Base-by-base conservation (phyloP, 2,888 invertebrate genomes). In the Dynastes hyllus region DNA sequence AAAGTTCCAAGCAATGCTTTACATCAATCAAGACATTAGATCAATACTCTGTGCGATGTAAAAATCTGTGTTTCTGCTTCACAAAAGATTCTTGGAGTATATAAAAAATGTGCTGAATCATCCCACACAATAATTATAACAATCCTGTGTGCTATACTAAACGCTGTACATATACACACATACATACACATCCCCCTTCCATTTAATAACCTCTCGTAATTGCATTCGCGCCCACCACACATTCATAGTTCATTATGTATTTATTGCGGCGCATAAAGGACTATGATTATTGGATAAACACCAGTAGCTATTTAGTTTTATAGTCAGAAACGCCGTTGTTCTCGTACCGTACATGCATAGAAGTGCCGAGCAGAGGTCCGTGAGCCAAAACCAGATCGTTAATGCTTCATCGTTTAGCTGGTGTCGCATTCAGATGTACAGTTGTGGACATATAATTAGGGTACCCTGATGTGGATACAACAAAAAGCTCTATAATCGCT, bases 251-350 rank as follows among this genome's bases (percentile, higher is more conserved):
- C 78, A 71, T 73, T 78, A 78, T 40, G 73, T 65, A 78, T 78
- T 78, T 71, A 73, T 65, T 63, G 45, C 61, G 16, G 61, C 6
- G 51, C 78, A 78, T 78, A 78, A 78, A 78, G 63, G 78, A 70
- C 67, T 53, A 76, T 63, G 76, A 70, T 76, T 58, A 79, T 61
- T 58, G 69, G 69, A 79, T 53, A 70, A 53, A 69, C 69, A 76
- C 76, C 76, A 76, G 50, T 61, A 53, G 79, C 69, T 76, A 66
- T 79, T 76, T 76, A 70, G 70, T 79, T 79, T 79, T 79, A 79
- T 76, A 63, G 79, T 16, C 65, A 55, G 32, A 61, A 65, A 29
- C 40, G 63, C 70, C 61, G 50, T 69, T 65, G 50, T 55, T 40
- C 66, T 65, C 45, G 40, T 71, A 40, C 45, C 45, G 45, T 45